These are phyloP conservation scores for Trematomus loennbergii DNA, from an alignment of 2,113 vertebrate genomes.

Conservation along the genomic window DNA sequence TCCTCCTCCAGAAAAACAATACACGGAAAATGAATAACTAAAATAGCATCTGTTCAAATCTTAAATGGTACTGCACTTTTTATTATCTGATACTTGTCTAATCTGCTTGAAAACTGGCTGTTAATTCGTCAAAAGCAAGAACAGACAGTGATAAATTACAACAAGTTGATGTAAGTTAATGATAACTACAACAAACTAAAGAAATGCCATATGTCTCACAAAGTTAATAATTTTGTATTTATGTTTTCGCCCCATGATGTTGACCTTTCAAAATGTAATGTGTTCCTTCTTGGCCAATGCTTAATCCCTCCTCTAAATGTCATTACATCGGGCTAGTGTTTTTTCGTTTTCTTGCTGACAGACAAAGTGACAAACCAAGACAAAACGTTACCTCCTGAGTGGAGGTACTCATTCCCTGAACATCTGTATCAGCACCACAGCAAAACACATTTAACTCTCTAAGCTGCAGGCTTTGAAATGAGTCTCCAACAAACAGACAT, in stretches of 20 bases:
- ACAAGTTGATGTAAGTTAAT: background rate
- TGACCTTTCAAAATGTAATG: too few species aligned
- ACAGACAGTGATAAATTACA: background rate
- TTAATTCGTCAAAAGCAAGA: background rate
- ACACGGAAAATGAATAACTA: background rate
- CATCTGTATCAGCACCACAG: background rate
- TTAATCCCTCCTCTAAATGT: too few species aligned
- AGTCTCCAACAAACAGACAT: slow-evolving; percentile 2
- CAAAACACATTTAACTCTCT: background rate
- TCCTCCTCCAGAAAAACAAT: too few species aligned
- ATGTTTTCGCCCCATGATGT: too few species aligned
- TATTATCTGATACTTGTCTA: background rate
- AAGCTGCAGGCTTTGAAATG: background rate
- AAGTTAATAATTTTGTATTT: too few species aligned
- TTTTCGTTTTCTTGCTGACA: too few species aligned
- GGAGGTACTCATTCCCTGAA: background rate
- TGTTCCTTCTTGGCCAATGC: too few species aligned
- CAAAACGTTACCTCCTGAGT: too few species aligned
- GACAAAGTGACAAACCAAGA: too few species aligned
- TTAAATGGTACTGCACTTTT: background rate
- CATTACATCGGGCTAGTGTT: too few species aligned
- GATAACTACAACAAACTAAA: background rate
- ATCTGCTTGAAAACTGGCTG: background rate
- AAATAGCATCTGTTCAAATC: background rate
- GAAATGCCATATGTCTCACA: too few species aligned